Evolutionary conservation across 2,888 invertebrate genomes (phyloP), one percentile per base, ranked within the genome.

Genomic region (Amphiduros pacificus): DNA sequence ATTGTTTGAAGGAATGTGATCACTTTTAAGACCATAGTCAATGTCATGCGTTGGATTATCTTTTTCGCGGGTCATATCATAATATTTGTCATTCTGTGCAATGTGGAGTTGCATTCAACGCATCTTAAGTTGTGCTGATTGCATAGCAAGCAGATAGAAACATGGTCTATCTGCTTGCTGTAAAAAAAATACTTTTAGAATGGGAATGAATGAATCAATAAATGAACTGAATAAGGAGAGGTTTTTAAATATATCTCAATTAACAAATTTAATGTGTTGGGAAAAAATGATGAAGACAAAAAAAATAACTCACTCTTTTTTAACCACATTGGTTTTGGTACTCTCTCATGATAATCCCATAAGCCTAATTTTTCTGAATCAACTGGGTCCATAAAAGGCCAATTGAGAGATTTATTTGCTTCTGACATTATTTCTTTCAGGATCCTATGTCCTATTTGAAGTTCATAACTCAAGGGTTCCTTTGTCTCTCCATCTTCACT

Each of bases 281-380:
- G n/a, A n/a, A n/a, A n/a, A n/a, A n/a, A n/a, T n/a, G n/a, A n/a
- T n/a, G n/a, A n/a, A 14, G 14, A 14, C 36, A 48, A 60, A 20
- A 17, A 57, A 51, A 22, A 40, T 22, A 53, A 76, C 83, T 77
- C 71, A 85, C 85, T 83, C 74, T 83, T 82, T 53, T 72, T 77
- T 11, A 85, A 74, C 84, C 85, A 85, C 75, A 85, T 82, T 5
- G 85, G 85, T 50, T 81, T 75, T 40, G 80, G 75, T 24, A 86
- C 78, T 27, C 78, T 75, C 56, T 83, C 78, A 70, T 80, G 79
- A 71, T 85, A 86, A 66, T 83, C 82, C 31, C 71, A 67, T 62
- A 78, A 74, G 22, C 79, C 80, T 20, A 78, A 76, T 36, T 76
- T 74, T n/a, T 74, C 73, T 26, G 71, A 66, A 64, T 83, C 82